Evolutionary conservation across 2,888 invertebrate genomes (phyloP).

Genomic region (Cephus nigrinus): DNA sequence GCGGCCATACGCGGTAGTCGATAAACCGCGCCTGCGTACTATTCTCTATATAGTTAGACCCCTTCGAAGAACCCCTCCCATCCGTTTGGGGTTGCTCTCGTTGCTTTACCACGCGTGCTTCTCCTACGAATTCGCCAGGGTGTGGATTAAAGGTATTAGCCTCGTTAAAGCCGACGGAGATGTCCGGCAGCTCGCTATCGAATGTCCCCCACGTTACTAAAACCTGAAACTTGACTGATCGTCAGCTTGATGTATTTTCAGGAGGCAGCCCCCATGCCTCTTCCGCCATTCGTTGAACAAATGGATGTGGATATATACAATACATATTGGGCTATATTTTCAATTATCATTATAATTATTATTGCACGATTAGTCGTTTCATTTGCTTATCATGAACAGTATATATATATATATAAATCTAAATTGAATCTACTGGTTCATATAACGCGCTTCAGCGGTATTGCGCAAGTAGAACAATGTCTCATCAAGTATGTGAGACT

Average conservation of each 20-base stretch:
- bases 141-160: constrained; percentile 48
- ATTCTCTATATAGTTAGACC: not conserved
- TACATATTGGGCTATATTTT: too few relatives aligned
- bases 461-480: not conserved
- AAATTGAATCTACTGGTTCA: not conserved
- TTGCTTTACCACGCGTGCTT: constrained; percentile 34
- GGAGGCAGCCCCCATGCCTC: not conserved
- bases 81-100: not conserved
- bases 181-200: not conserved
- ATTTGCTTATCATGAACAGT: not conserved
- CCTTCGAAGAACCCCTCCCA: not conserved
- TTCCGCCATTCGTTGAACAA: not conserved
- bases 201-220: not conserved
- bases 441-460: not conserved
- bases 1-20: constrained; percentile 50
- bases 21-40: constrained; percentile 42
- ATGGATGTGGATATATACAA: not conserved
- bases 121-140: constrained; percentile 37
- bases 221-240: not conserved
- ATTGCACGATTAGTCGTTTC: not conserved
- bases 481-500: not conserved
- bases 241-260: not conserved
- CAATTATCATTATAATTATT: too few relatives aligned
- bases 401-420: not conserved
- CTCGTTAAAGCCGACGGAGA: not conserved